Conservation (phyloP, 2,797 vertebrate genomes). For the Urosaurus nigricauda region DNA sequence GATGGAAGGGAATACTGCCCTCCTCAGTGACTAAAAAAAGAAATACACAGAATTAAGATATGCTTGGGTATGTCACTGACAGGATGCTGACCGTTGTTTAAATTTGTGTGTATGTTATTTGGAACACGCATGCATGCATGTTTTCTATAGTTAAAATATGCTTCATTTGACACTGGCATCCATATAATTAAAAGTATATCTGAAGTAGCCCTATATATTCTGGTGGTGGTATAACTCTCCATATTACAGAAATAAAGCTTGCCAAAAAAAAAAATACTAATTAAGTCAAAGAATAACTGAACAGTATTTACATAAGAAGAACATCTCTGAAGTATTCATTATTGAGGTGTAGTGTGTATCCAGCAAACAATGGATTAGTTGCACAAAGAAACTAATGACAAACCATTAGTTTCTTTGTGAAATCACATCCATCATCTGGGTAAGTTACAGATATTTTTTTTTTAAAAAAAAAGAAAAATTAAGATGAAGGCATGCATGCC, state of each 20-base stretch:
- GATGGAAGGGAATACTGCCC: too few species aligned
- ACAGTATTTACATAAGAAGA: slow-evolving; percentile 26
- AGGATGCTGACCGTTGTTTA: too few species aligned
- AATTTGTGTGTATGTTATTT: background rate
- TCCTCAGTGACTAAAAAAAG: too few species aligned
- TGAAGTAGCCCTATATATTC: background rate
- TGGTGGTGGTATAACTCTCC: background rate
- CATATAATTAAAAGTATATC: background rate
- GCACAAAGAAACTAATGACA: too few species aligned
- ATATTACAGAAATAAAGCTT: background rate
- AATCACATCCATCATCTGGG: slow-evolving; percentile 7
- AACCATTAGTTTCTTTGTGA: slow-evolving; percentile 6
- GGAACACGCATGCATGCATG: background rate
- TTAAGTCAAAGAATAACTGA: background rate
- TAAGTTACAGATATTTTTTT: background rate
- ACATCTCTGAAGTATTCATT: background rate
- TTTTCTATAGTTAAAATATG: background rate
- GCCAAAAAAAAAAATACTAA: slow-evolving; percentile 15
- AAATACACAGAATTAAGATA: too few species aligned
- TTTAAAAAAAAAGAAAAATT: background rate
- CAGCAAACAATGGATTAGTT: slow-evolving; percentile 36
- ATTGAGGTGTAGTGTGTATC: background rate
- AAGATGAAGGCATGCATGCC: slow-evolving; percentile 29
- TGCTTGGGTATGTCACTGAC: too few species aligned
- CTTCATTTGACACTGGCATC: background rate